A percentile compares a stretch with the other conserved stretches of the same genome.
Evolutionary conservation across 2,113 vertebrate species (phyloP).

Genomic region (Dendrocopos noguchii): DNA sequence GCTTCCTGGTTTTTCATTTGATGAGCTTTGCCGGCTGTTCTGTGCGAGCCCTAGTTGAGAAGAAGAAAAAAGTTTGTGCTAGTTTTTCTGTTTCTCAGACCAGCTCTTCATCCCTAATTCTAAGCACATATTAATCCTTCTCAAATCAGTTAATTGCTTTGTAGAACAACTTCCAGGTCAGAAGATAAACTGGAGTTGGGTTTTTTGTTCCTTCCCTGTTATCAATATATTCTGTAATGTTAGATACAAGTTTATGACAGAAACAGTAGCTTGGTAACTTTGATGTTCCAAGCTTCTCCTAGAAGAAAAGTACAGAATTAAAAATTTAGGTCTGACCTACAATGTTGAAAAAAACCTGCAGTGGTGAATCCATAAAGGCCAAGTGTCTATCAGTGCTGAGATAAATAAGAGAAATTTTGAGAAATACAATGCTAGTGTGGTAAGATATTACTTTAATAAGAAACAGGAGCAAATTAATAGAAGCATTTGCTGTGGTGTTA

Average conservation of each 20-base stretch:
- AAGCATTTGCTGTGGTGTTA: not conserved
- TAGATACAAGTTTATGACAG: not conserved
- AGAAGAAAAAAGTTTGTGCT: not conserved
- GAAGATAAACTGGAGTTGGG: not conserved
- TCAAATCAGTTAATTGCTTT: constrained; percentile 21
- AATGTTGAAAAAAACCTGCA: not conserved
- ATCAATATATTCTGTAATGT: not conserved
- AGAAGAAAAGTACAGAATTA: not conserved
- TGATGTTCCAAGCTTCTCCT: not conserved
- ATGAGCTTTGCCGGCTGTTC: not conserved
- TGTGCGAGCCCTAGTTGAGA: not conserved
- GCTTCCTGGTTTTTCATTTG: not conserved
- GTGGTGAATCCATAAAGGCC: not conserved
- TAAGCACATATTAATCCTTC: not conserved
- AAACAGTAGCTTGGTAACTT: not conserved
- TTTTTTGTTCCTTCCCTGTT: not conserved
- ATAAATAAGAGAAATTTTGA: not conserved
- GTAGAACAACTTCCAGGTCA: not conserved
- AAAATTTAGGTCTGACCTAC: not conserved
- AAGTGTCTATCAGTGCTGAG: not conserved
- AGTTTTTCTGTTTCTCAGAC: not conserved
- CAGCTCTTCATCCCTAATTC: not conserved
- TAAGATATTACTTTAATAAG: not conserved
- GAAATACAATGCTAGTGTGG: not conserved
- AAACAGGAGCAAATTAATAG: not conserved